Evolutionary conservation across 2,797 vertebrate species (phyloP), one percentile per base, ranked within the genome.

Genomic region (Sternotherus odoratus): DNA sequence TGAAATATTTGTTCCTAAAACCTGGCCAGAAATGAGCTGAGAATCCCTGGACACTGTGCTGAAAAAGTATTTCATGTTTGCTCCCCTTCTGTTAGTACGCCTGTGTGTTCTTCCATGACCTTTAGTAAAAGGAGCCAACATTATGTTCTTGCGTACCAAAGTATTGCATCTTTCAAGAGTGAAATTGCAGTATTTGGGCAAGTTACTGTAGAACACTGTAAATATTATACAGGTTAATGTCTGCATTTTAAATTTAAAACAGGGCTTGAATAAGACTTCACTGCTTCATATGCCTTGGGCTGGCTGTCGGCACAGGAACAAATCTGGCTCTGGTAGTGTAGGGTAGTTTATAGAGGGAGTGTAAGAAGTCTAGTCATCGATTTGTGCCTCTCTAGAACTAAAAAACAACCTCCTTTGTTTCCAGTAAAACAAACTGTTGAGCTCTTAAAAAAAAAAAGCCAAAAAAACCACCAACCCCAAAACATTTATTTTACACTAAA

Each of bases 291-390:
- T 87, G 88, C 75, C 49, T 92, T 92, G 54, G 83, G 50, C 57
- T 84, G 79, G 28, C 63, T 94, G 19, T 87, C 77, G 83, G 77
- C 21, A n/a, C 74, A 91, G 88, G 92, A 96, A 93, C 95, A 94
- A 90, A 66, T 83, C 90, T 96, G 92, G 94, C 88, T 86, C 84
- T 74, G 81, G 77, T 92, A 96, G 79, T 84, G 79, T 88, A 83
- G 26, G 88, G 84, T 93, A 63, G 84, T 94, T 96, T 96, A 69
- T 72, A 94, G 87, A 39, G 83, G 92, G 17, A 92, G 24, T n/a
- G 60, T 92, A 92, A 21, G 86, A 95, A 56, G 51, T 79, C 83
- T 87, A 39, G 91, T 85, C 92, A 92, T 96, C 95, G 95, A 95
- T 90, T 91, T 89, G 79, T 46, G 69, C 82, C 54, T 96, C 84